These are phyloP conservation scores for Dolichotis patagonum DNA, from an alignment of 2,113 vertebrate genomes.

Conservation along the genomic window DNA sequence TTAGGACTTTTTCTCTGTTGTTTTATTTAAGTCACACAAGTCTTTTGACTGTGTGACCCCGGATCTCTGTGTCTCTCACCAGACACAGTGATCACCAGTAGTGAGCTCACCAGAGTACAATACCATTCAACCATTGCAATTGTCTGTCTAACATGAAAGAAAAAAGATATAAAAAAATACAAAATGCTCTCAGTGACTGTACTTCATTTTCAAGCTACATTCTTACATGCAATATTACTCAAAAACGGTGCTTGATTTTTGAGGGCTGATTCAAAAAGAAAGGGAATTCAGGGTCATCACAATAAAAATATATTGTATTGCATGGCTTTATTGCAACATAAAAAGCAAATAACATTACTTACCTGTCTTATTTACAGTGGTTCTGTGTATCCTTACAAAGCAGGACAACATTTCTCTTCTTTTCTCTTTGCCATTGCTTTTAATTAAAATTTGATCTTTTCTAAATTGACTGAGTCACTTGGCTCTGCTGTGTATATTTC, in stretches of 20 bases:
- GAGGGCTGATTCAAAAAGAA: constrained; percentile 37
- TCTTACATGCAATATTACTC: not conserved
- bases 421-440: constrained; percentile 64
- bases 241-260: not conserved
- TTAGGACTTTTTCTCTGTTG: not conserved
- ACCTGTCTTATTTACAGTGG: not conserved
- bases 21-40: not conserved
- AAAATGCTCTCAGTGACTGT: not conserved
- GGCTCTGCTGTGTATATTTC: constrained; percentile 47
- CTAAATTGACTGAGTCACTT: constrained; percentile 67
- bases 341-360: not conserved
- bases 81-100: no score
- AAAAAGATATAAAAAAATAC: not conserved
- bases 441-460: constrained; percentile 77
- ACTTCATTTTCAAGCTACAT: not conserved
- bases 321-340: constrained; percentile 17
- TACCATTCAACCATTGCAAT: not conserved
- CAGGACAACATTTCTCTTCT: not conserved
- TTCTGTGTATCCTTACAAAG: constrained; percentile 31
- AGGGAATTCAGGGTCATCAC: not conserved
- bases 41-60: not conserved
- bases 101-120: no score
- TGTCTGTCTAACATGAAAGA: not conserved
- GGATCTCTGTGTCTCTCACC: no score
- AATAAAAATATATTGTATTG: constrained; percentile 1